These are phyloP conservation scores for Hippoglossus stenolepis DNA, from an alignment of 2,113 vertebrate genomes.

Conservation along the genomic window DNA sequence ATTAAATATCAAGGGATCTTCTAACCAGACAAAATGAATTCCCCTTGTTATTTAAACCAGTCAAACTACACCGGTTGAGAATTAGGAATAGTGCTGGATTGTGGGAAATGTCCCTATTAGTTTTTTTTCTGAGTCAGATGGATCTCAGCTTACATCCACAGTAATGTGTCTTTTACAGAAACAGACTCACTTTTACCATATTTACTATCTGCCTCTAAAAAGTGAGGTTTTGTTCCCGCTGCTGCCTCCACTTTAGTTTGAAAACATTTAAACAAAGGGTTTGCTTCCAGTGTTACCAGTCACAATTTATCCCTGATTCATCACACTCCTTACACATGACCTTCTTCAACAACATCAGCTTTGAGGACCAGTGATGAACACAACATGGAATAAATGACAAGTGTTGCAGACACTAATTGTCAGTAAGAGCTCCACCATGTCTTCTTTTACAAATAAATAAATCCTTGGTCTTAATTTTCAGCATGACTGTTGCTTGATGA, in stretches of 20 bases:
- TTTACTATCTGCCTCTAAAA: too few relatives aligned
- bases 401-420: not conserved
- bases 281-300: not conserved
- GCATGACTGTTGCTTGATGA: too few relatives aligned
- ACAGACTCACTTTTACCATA: too few relatives aligned
- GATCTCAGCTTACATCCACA: not conserved
- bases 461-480: too few relatives aligned
- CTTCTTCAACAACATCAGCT: not conserved
- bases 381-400: not conserved
- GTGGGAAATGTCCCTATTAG: not conserved
- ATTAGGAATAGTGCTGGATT: not conserved
- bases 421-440: not conserved
- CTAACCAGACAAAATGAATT: not conserved
- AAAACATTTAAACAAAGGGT: not conserved
- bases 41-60: not conserved
- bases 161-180: too few relatives aligned
- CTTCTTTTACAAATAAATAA: too few relatives aligned
- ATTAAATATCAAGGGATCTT: conserved; percentile 27
- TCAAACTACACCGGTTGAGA: not conserved
- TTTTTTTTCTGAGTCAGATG: not conserved
- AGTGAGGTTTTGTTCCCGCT: not conserved
- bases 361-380: not conserved
- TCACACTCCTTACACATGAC: not conserved
- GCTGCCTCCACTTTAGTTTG: not conserved
- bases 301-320: not conserved